phyloP scores from a whole-genome alignment of 2,888 invertebrate species.

The Catocala nupta region DNA sequence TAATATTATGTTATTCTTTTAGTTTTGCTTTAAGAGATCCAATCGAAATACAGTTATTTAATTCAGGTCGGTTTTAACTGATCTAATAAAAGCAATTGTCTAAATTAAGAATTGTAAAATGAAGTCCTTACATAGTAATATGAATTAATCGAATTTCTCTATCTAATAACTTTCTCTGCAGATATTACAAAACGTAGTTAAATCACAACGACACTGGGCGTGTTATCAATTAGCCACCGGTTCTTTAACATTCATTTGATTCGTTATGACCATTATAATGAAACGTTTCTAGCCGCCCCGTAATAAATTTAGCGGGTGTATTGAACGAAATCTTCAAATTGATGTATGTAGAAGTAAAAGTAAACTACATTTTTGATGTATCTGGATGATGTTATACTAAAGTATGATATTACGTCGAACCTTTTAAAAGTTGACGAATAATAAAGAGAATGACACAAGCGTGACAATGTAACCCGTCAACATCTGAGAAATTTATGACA shows the following conservation, averaged over 20 bases:
- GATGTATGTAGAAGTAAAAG: constrained; percentile 12
- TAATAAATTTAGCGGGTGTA: constrained; percentile 41
- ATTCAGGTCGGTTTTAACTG: too few relatives aligned
- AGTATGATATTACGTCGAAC: not conserved
- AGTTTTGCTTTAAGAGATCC: too few relatives aligned
- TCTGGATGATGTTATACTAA: constrained; percentile 3
- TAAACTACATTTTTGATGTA: constrained; percentile 1
- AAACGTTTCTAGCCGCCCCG: constrained; percentile 47
- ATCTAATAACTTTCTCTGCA: constrained; percentile 42
- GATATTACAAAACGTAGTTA: constrained; percentile 56
- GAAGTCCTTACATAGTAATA: constrained; percentile 24
- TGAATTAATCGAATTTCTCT: constrained; percentile 33
- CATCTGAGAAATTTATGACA: too few relatives aligned
- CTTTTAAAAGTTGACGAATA: not conserved
- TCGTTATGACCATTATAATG: constrained; percentile 62
- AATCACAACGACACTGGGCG: constrained; percentile 60
- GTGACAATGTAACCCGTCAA: too few relatives aligned
- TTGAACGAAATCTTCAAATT: constrained; percentile 25
- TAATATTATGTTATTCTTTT: too few relatives aligned
- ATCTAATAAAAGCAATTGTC: constrained; percentile 11
- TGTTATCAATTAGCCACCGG: constrained; percentile 66
- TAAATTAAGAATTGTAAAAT: constrained; percentile 8
- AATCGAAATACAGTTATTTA: too few relatives aligned
- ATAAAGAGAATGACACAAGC: too few relatives aligned
- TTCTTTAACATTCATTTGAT: constrained; percentile 65